Base-by-base conservation (phyloP, 2,797 vertebrate genomes). In the Bradypodion ventrale region DNA sequence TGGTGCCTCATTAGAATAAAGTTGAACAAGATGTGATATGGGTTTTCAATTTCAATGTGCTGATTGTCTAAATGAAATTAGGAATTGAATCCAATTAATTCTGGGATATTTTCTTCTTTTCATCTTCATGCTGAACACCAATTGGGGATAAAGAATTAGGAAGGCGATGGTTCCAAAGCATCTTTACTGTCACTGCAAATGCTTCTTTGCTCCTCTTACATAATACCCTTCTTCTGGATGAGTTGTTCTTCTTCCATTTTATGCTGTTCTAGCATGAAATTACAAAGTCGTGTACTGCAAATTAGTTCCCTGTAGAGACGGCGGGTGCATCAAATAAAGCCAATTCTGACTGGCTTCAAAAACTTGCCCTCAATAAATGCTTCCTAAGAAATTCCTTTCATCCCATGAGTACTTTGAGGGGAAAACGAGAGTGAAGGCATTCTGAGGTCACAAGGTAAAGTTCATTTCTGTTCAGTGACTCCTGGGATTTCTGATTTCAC, bases 241-340 rank as follows among this genome's bases (percentile, higher is more conserved):
- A 93, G 77, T 91, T 93, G 84, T 87, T 93, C 92, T 90, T 91
- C 88, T 89, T 90, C 89, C 86, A 94, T 94, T 95, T 93, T 93
- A 59, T 93, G 91, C 92, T 92, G 85, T 90, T 93, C 90, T 93
- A 94, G 93, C 93, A 93, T 94, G 94, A 95, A 94, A 94, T 93
- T 94, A 90, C 89, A 92, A 92, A 94, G 68, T 84, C 35, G 75
- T 46, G 66, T 91, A 83, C 89, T 90, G 86, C 83, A 93, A 92
- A 93, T 93, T 91, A 91, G 83, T 85, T 93, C 90, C 90, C 90
- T 89, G 89, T 89, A 84, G 87, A 75, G 80, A 88, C 88, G 90
- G 87, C 74, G 85, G 83, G 89, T 88, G 82, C 91, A 89, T 90
- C 86, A 90, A 52, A 92, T 85, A 92, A 88, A 60, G 25, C 37